Evolutionary conservation across 2,888 invertebrate species (phyloP), one percentile per base, ranked within the genome.

Genomic region (Nipponacmea schrenckii): DNA sequence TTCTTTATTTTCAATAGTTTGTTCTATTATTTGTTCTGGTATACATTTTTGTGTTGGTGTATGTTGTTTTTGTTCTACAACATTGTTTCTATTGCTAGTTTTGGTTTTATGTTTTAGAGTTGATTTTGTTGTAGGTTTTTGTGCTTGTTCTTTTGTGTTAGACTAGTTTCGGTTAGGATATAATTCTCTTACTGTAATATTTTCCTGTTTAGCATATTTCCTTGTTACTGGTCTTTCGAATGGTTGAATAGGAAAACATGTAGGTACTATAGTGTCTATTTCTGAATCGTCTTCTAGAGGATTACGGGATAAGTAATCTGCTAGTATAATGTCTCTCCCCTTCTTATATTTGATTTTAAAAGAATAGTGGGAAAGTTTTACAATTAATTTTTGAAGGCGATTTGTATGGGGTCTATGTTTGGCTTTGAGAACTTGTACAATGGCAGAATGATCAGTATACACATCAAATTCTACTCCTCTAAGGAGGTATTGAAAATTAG

Each of bases 41-140:
- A 56, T 56, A 56, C 8, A 24, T 56, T 56, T n/a, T 56, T n/a
- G 56, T 56, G 56, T 56, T 20, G 20, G n/a, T 56, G 56, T 56
- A 56, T 56, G 39, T 39, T 39, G 39, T 39, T 5, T 39, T 39
- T 39, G 39, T 39, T 39, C 39, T 5, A 39, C 39, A 39, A 39
- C 10, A 39, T 39, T 39, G 39, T 39, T 39, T 39, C 39, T 56
- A 56, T 56, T 56, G 4, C 56, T n/a, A 56, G 20, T 56, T n/a
- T n/a, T n/a, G 8, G 56, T 56, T 20, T 56, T 56, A 56, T 56
- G 56, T 56, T 56, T n/a, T n/a, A n/a, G n/a, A n/a, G n/a, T n/a
- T n/a, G n/a, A n/a, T n/a, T n/a, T 56, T 5, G n/a, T 12, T 56
- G 56, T 24, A 56, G 56, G 12, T 56, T 56, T 24, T 56, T n/a